phyloP scores from a whole-genome alignment of 2,113 vertebrate genomes.

The Argyrosomus japonicus region DNA sequence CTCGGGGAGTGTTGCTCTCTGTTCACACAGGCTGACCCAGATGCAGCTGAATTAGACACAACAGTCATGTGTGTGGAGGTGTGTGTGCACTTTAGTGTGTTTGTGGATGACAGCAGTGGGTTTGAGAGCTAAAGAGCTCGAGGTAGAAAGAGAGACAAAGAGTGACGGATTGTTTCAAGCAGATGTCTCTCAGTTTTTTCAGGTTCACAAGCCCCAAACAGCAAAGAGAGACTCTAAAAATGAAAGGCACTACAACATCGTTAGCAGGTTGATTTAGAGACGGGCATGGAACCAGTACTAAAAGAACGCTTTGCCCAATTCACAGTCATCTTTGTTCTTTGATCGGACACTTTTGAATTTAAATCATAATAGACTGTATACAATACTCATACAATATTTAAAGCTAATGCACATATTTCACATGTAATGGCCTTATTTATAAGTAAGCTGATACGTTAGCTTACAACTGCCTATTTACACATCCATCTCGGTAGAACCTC shows the following conservation, averaged over 20 bases:
- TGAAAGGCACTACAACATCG: neutral
- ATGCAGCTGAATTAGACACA: slow-evolving; percentile 69
- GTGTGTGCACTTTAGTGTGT: neutral
- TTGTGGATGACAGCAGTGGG: slow-evolving; percentile 22
- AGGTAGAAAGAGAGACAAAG: slow-evolving; percentile 1
- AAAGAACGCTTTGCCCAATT: neutral
- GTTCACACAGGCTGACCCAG: slow-evolving; percentile 61
- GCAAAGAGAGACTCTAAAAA: neutral
- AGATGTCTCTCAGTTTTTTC: neutral
- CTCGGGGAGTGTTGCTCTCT: slow-evolving; percentile 33
- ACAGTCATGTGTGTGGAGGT: slow-evolving; percentile 23
- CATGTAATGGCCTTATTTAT: too few species aligned
- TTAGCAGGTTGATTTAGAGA: neutral
- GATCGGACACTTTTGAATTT: neutral
- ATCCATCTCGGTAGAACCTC: too few species aligned
- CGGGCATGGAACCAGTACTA: neutral
- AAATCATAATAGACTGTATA: neutral
- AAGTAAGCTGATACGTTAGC: neutral
- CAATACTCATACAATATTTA: too few species aligned
- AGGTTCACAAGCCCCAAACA: neutral
- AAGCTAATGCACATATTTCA: too few species aligned
- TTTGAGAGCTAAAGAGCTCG: slow-evolving; percentile 11
- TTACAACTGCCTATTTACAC: too few species aligned
- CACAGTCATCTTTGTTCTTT: too few species aligned
- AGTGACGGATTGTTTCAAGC: slow-evolving; percentile 9